phyloP scores from a whole-genome alignment of 2,888 invertebrate genomes.

The Formica aserva region DNA sequence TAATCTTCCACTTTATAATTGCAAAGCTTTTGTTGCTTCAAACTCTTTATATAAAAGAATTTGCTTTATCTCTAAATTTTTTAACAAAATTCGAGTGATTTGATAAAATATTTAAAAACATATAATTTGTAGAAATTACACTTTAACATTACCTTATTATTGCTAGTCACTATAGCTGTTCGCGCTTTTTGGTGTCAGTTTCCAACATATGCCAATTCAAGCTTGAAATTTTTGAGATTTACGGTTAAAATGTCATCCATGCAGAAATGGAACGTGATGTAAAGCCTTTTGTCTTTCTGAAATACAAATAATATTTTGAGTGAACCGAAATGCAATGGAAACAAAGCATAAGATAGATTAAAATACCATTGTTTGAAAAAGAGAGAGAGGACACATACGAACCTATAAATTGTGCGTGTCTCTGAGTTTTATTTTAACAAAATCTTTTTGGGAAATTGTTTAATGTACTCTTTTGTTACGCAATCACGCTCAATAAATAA shows the following conservation, averaged over 20 bases:
- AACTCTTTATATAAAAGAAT: not conserved
- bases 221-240: conserved; percentile 91
- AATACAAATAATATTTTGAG: conserved; percentile 71
- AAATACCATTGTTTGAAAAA: no score
- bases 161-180: conserved; percentile 88
- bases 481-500: no score
- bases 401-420: no score
- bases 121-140: no score
- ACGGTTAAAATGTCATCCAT: conserved; percentile 93
- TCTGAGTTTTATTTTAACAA: no score
- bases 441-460: no score
- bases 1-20: not conserved
- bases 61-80: not conserved
- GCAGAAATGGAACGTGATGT: conserved; percentile 90
- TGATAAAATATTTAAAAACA: not conserved
- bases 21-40: not conserved
- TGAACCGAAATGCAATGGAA: not conserved
- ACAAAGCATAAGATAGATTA: no score
- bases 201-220: conserved; percentile 87
- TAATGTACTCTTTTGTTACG: no score
- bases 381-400: no score
- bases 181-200: conserved; percentile 20
- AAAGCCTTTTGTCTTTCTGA: conserved; percentile 93
- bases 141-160: not conserved
- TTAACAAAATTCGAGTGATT: not conserved